Evolutionary conservation across 2,797 vertebrate genomes (phyloP).

Genomic region (Psittacula derbiana): DNA sequence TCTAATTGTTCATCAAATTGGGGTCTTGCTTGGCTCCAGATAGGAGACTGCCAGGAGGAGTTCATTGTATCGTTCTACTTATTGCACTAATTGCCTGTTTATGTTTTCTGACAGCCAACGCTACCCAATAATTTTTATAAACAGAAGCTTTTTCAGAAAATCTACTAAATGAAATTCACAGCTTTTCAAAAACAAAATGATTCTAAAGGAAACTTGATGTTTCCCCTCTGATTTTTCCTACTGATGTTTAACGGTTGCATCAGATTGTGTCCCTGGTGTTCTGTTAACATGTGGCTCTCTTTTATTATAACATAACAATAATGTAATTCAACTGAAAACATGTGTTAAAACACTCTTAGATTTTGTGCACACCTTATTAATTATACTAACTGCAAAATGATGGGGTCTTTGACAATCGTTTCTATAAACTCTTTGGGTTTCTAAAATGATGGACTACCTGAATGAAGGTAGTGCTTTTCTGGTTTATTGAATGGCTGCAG

Average conservation of each 20-base stretch:
- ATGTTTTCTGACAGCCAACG: conserved; percentile 41
- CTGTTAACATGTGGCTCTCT: conserved; percentile 44
- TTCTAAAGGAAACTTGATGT: conserved; percentile 39
- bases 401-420: conserved; percentile 53
- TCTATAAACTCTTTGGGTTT: conserved; percentile 44
- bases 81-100: conserved; percentile 56
- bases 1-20: background rate
- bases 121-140: conserved; percentile 45
- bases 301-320: conserved; percentile 51
- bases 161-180: conserved; percentile 22
- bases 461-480: conserved; percentile 5
- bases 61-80: background rate
- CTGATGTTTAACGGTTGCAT: conserved; percentile 10
- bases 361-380: conserved; percentile 63
- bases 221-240: conserved; percentile 22
- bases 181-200: conserved; percentile 9
- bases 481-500: background rate
- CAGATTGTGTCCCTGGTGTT: conserved; percentile 29
- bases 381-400: conserved; percentile 68
- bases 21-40: background rate
- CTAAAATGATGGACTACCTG: conserved; percentile 40
- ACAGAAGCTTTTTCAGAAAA: conserved; percentile 33
- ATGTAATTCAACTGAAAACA: conserved; percentile 37
- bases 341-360: conserved; percentile 45
- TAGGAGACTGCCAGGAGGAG: conserved; percentile 17